Conservation (phyloP, 2,888 invertebrate species). For the Eutolmus rufibarbis region DNA sequence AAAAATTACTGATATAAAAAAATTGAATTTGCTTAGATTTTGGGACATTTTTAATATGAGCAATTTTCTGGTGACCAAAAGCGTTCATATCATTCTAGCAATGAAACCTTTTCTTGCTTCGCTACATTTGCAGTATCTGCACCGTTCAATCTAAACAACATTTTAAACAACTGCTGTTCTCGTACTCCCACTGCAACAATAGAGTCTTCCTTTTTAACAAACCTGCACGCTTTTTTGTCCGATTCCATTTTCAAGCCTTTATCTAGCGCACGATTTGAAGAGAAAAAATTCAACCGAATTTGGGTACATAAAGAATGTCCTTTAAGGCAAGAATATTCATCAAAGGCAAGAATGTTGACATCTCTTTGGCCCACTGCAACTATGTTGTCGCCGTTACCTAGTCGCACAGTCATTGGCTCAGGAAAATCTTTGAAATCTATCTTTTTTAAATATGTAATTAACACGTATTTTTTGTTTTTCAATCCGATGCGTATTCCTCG, state of each 20-base stretch:
- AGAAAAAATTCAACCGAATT: background rate
- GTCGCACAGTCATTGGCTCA: slow-evolving; percentile 30
- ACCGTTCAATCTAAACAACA: background rate
- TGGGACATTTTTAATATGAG: slow-evolving; percentile 43
- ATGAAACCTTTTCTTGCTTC: background rate
- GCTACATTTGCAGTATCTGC: background rate
- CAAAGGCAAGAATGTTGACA: slow-evolving; percentile 41
- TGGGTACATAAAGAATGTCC: background rate
- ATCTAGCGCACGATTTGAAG: background rate
- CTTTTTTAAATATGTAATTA: no score
- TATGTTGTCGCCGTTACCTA: slow-evolving; percentile 44
- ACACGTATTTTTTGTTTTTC: no score
- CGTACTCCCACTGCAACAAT: slow-evolving; percentile 3
- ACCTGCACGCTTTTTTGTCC: slow-evolving; percentile 14
- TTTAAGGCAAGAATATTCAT: slow-evolving; percentile 37
- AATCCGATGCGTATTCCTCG: no score
- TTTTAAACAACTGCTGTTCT: background rate
- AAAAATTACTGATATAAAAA: slow-evolving; percentile 41
- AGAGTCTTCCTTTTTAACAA: slow-evolving; percentile 2
- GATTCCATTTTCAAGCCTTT: slow-evolving; percentile 38
- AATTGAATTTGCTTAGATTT: slow-evolving; percentile 45
- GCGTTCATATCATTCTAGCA: background rate
- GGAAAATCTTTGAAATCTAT: background rate
- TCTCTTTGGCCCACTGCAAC: slow-evolving; percentile 40
- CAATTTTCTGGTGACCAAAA: background rate